Base-by-base conservation (phyloP, 2,113 vertebrate species). In the Catagonus wagneri region DNA sequence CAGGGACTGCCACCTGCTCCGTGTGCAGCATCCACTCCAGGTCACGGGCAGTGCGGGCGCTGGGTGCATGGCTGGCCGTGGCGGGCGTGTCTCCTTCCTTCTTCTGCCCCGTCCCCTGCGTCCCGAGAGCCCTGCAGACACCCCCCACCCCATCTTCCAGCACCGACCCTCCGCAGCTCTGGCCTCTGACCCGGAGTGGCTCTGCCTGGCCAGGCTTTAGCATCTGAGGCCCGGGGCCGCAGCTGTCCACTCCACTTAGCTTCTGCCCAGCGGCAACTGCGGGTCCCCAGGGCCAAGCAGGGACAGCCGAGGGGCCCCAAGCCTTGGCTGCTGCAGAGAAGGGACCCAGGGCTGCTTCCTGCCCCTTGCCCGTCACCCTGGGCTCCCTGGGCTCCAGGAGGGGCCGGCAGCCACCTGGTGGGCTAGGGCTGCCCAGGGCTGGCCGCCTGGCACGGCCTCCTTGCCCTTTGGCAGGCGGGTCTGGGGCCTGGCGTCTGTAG, bases 361-460 rank as follows among this genome's bases (percentile, higher is more conserved):
- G 44, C 14, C 32, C 61, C 10, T 0, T 75, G 23, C 20, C 60
- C 50, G 2, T 25, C 44, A 2, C 1, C 8, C 50, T 14, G 3
- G 14, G 20, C 32, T 9, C 14, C 22, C 5, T 5, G 2, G 13
- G 50, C 83, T 56, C 50, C 29, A 12, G 36, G 50, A 36, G 32
- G 14, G 29, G 54, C 32, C 19, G 1, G 52, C 12, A 6, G 16
- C 15, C 7, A 10, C 66, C 54, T 14, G 0, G 1, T 2, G 2
- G 27, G 27, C 36, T 88, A 52, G 34, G 39, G 63, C 9, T 3
- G 22, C 15, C 32, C 5, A 0, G 4, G 56, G 12, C 44, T 6
- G 16, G n/a, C n/a, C 0, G 0, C 60, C 44, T 0, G 39, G n/a
- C 16, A 6, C 44, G 0, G 3, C 23, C 6, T 2, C 13, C 61